phyloP scores from a whole-genome alignment of 2,797 vertebrate genomes.

The Eurystomus glaucurus region DNA sequence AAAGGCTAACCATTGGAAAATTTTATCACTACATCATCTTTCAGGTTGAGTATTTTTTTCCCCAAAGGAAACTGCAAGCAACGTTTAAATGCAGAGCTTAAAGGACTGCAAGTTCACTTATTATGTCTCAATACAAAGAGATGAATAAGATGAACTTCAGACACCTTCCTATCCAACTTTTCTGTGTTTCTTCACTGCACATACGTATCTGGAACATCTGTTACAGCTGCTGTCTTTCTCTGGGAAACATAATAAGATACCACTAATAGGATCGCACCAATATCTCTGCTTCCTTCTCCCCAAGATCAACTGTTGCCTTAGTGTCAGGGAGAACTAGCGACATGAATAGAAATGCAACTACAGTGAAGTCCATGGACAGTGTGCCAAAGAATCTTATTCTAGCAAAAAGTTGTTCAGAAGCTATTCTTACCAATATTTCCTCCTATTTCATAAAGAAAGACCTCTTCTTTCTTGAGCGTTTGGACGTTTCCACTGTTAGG shows the following conservation, averaged over 20 bases:
- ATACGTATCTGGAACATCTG: not conserved
- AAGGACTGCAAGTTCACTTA: not conserved
- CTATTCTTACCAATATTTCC: slow-evolving; percentile 93
- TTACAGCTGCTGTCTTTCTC: not conserved
- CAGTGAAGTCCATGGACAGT: not conserved
- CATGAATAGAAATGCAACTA: not conserved
- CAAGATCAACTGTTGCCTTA: not conserved
- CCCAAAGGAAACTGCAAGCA: not conserved
- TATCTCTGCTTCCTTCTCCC: not conserved
- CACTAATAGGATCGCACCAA: not conserved
- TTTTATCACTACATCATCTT: not conserved
- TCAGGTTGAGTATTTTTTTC: not conserved
- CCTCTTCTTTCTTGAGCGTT: slow-evolving; percentile 86
- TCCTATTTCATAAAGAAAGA: slow-evolving; percentile 93
- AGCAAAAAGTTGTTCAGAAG: slow-evolving; percentile 5
- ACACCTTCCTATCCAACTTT: not conserved
- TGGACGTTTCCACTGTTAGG: slow-evolving; percentile 79
- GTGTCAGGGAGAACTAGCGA: not conserved
- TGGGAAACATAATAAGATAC: not conserved
- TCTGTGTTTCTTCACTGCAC: not conserved
- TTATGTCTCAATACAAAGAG: not conserved
- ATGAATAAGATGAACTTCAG: slow-evolving; percentile 5
- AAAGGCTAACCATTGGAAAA: slow-evolving; percentile 6
- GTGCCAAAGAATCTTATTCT: not conserved
- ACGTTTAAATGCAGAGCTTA: not conserved